Percentiles rank a stretch among this genome's conserved stretches.
phyloP scores from a whole-genome alignment of 2,113 vertebrate species.

The Micronycteris hirsuta region DNA sequence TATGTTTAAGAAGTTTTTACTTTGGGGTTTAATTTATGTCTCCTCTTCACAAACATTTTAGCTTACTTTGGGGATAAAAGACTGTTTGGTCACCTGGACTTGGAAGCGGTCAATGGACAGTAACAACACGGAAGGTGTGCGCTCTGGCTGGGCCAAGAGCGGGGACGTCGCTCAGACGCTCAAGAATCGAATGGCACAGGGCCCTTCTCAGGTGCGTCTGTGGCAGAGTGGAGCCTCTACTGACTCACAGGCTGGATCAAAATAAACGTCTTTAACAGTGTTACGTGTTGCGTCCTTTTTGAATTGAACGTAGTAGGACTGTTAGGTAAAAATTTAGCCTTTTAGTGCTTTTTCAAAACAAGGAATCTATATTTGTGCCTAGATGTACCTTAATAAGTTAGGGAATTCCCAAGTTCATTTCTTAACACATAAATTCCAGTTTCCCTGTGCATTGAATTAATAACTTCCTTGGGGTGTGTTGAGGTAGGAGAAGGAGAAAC shows the following conservation, averaged over 20 bases:
- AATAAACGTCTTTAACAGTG: slow-evolving; percentile 81
- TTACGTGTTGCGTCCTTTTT: slow-evolving; percentile 68
- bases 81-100: slow-evolving; percentile 62
- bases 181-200: slow-evolving; percentile 47
- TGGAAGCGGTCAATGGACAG: slow-evolving; percentile 65
- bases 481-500: not conserved
- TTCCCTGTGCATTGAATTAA: not conserved
- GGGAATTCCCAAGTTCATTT: slow-evolving; percentile 10
- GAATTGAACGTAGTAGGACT: not conserved
- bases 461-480: not conserved
- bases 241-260: slow-evolving; percentile 73
- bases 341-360: slow-evolving; percentile 16
- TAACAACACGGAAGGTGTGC: slow-evolving; percentile 70
- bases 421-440: not conserved
- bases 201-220: slow-evolving; percentile 68
- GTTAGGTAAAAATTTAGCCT: slow-evolving; percentile 29
- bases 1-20: slow-evolving; percentile 40
- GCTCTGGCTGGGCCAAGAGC: slow-evolving; percentile 67
- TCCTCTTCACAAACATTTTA: slow-evolving; percentile 74
- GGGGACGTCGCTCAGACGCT: slow-evolving; percentile 32
- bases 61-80: slow-evolving; percentile 87
- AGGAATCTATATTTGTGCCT: not conserved
- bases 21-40: slow-evolving; percentile 66
- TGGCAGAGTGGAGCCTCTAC: slow-evolving; percentile 70
- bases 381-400: not conserved